Percentiles rank a stretch among this genome's conserved stretches.
Conservation (phyloP, 2,888 invertebrate species). For the Rhingia campestris region DNA sequence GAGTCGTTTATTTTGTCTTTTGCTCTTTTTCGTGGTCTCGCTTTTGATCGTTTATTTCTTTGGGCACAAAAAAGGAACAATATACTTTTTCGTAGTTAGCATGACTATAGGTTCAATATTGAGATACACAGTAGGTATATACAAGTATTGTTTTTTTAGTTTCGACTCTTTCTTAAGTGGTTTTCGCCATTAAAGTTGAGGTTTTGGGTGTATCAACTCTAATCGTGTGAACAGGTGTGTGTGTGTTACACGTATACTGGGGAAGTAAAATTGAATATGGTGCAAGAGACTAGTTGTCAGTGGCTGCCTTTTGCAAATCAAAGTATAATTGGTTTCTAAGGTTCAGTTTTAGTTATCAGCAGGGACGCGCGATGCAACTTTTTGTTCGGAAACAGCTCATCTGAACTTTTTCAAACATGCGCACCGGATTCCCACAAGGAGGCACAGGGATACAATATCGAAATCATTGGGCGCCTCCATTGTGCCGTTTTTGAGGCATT, state of each 20-base stretch:
- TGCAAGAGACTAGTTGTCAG: too few species aligned
- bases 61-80: slow-evolving; percentile 10
- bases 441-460: too few species aligned
- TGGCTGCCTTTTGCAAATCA: too few species aligned
- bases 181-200: slow-evolving; percentile 62
- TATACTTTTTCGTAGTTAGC: slow-evolving; percentile 54
- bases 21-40: slow-evolving; percentile 21
- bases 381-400: too few species aligned
- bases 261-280: too few species aligned
- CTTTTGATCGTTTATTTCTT: slow-evolving; percentile 19
- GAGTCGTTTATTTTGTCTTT: slow-evolving; percentile 30
- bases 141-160: slow-evolving; percentile 17
- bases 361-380: too few species aligned
- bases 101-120: slow-evolving; percentile 44
- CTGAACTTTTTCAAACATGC: too few species aligned
- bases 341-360: too few species aligned
- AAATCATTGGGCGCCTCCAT: too few species aligned
- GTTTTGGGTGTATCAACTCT: slow-evolving; percentile 45
- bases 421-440: too few species aligned
- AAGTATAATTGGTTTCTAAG: too few species aligned
- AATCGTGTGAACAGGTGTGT: slow-evolving; percentile 60
- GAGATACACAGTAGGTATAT: not conserved
- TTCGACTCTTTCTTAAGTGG: slow-evolving; percentile 53
- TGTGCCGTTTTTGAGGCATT: too few species aligned
- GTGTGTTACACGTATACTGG: not conserved